Evolutionary conservation across 2,888 invertebrate genomes (phyloP).

Genomic region (Thymelicus acteon): DNA sequence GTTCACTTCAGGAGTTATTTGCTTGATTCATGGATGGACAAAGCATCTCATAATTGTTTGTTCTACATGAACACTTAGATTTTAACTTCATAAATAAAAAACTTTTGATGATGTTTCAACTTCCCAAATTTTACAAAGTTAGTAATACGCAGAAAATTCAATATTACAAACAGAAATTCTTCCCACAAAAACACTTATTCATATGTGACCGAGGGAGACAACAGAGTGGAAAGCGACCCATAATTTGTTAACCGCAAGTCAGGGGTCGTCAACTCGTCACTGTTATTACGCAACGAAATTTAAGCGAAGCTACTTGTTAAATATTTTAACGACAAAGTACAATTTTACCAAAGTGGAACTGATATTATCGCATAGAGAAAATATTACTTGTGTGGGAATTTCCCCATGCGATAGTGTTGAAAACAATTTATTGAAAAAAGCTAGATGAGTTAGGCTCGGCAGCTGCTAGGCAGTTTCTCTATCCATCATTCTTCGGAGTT

Average conservation of each 20-base stretch:
- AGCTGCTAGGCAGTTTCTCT: no score
- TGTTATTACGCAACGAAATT: constrained; percentile 62
- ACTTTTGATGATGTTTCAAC: no score
- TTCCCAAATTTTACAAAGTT: no score
- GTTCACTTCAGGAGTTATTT: no score
- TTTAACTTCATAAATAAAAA: no score
- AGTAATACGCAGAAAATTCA: no score
- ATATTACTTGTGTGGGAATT: constrained; percentile 10
- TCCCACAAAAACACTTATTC: background rate
- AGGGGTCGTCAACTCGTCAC: constrained; percentile 52
- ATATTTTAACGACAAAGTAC: constrained; percentile 48
- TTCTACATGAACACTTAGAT: no score
- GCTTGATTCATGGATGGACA: no score
- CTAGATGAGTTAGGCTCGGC: no score
- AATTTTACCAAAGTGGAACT: constrained; percentile 9
- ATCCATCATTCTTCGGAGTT: background rate
- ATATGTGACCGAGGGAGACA: constrained; percentile 34
- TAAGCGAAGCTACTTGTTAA: constrained; percentile 46
- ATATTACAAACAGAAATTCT: background rate
- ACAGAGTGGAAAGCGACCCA: constrained; percentile 48
- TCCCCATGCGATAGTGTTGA: background rate
- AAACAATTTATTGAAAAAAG: background rate
- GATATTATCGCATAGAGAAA: constrained; percentile 8
- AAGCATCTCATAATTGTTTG: no score
- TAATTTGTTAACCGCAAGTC: constrained; percentile 62